Evolutionary conservation across 2,888 invertebrate genomes (phyloP).

Genomic region (Plutella xylostella): DNA sequence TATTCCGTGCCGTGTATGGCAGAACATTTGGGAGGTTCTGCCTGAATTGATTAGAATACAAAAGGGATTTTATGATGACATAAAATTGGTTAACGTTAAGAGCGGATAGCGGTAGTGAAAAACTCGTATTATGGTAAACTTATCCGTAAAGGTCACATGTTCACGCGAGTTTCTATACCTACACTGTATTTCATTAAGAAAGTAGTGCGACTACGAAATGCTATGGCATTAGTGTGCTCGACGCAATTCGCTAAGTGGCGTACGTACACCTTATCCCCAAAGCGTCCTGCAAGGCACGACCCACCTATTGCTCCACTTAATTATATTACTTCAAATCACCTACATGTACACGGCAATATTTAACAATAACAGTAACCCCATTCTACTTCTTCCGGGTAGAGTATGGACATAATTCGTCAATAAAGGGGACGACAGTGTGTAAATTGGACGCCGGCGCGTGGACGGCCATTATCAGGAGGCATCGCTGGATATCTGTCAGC

Average conservation of each 20-base stretch:
- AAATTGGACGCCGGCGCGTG: slow-evolving; percentile 15
- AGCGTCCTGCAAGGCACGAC: slow-evolving; percentile 46
- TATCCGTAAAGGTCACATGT: no score
- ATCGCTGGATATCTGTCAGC: slow-evolving; percentile 21
- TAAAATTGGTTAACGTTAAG: no score
- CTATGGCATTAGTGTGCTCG: no score
- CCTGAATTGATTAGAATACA: not conserved
- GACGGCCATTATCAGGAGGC: slow-evolving; percentile 22
- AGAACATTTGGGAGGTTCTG: not conserved
- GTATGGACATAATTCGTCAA: slow-evolving; percentile 6
- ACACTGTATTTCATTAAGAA: no score
- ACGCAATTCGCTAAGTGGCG: slow-evolving; percentile 57
- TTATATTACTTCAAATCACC: slow-evolving; percentile 47
- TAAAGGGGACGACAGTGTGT: no score
- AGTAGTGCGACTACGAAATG: no score
- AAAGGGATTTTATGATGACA: no score
- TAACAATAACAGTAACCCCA: not conserved
- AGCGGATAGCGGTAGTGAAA: no score
- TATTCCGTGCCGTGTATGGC: not conserved
- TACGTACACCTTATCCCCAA: slow-evolving; percentile 56
- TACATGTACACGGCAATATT: slow-evolving; percentile 41
- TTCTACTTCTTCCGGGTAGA: not conserved
- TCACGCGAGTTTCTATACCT: no score
- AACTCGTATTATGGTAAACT: no score
- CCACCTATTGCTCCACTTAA: slow-evolving; percentile 29